Evolutionary conservation across 2,888 invertebrate genomes (phyloP), one percentile per base, ranked within the genome.

Genomic region (Microctonus aethiopoides): DNA sequence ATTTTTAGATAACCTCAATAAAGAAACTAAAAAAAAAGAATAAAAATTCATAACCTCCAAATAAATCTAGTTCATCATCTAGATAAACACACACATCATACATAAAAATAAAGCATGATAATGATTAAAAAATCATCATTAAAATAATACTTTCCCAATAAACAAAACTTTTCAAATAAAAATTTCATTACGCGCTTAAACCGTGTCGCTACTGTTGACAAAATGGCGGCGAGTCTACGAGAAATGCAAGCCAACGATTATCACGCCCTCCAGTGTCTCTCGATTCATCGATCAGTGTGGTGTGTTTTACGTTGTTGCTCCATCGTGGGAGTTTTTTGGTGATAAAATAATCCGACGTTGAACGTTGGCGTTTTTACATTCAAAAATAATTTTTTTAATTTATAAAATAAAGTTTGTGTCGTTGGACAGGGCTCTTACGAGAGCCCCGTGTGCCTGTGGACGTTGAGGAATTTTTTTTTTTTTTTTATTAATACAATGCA

Each of bases 401-500:
- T 32, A 60, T 32, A 56, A 52, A 57, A 51, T 36, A 29, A 68
- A 36, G 64, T n/a, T n/a, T 64, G 64, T 54, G 65, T 63, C 16
- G 54, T 59, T 41, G 24, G 51, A 65, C 70, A 66, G 69, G 76
- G 70, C 75, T 74, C 74, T 76, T 72, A 67, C 71, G 39, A 67
- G 72, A 72, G 74, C 74, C 70, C 74, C 68, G 74, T 70, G 74
- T 57, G 64, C 69, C 68, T 63, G 67, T 71, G 24, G 41, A 62
- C 65, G 67, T 46, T 72, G 67, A 67, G 62, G 57, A 51, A 63
- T 26, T 64, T 51, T 64, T 64, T 64, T 46, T 39, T 60, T 32
- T 29, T 29, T 29, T 29, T 29, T 29, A 29, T 29, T 29, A 66
- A 54, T 66, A 66, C 59, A 71, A 92, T 92, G 92, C 90, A 92